These are phyloP conservation scores for Phrynocephalus forsythii DNA, from an alignment of 2,797 vertebrate genomes.

Conservation along the genomic window DNA sequence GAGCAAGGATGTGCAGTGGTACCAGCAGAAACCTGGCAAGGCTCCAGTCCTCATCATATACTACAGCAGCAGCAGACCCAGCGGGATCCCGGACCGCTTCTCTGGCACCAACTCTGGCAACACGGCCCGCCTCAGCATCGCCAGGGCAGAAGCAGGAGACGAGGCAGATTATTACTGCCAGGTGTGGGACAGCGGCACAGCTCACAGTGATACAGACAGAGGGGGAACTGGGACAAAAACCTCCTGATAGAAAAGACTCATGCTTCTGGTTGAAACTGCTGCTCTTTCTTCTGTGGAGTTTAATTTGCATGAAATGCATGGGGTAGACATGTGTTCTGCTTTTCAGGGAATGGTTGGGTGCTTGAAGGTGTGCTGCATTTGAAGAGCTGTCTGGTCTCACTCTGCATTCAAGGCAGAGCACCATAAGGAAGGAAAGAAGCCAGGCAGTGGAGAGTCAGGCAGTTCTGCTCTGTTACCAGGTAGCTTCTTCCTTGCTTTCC, in stretches of 20 bases:
- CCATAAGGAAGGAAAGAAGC: too few species aligned
- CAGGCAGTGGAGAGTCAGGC: too few species aligned
- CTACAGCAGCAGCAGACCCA: not conserved
- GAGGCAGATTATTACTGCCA: slow-evolving; percentile 45
- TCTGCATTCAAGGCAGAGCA: too few species aligned
- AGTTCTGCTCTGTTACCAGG: too few species aligned
- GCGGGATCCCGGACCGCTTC: not conserved
- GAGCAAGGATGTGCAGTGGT: slow-evolving; percentile 47
- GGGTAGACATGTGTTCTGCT: too few species aligned
- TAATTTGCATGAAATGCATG: too few species aligned
- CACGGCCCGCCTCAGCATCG: slow-evolving; percentile 45
- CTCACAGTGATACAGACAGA: slow-evolving; percentile 19
- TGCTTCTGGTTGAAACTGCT: too few species aligned
- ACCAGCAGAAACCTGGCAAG: slow-evolving; percentile 50
- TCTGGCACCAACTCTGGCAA: slow-evolving; percentile 26
- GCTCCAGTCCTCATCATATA: slow-evolving; percentile 35
- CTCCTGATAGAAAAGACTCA: not conserved
- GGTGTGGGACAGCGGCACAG: not conserved
- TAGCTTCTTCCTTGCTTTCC: too few species aligned
- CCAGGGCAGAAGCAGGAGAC: not conserved
- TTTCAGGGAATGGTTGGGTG: too few species aligned
- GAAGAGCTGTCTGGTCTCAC: too few species aligned
- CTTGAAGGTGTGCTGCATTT: too few species aligned
- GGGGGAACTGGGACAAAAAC: slow-evolving; percentile 36
- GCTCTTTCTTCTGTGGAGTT: too few species aligned